Base-by-base conservation (phyloP, 2,113 vertebrate genomes). In the Galeopterus variegatus region DNA sequence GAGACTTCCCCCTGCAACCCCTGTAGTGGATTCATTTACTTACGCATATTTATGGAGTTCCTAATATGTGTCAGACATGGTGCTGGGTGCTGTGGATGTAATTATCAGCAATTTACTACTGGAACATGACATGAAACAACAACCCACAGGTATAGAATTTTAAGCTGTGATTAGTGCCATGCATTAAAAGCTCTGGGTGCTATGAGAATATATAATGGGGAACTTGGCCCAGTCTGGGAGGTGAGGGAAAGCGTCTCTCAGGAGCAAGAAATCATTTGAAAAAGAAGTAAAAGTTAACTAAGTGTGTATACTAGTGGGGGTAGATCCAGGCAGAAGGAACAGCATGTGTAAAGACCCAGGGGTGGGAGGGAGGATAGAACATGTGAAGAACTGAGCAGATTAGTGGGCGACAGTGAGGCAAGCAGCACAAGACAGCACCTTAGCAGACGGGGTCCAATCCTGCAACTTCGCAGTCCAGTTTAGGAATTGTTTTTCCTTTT, bases 251-350 rank as follows among this genome's bases (percentile, higher is more conserved):
- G 50, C 50, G 79, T 87, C 56, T 17, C 33, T 65, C 18, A 54
- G 70, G 36, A 41, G 26, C 2, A 13, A 94, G 79, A 85, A n/a
- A 26, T 60, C 50, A 97, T 19, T 33, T 50, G 65, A 19, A 73
- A 69, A 64, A 88, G n/a, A 24, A 94, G 73, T 31, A 58, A 60
- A 88, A 80, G n/a, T 45, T 73, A 52, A 67, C 21, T 18, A 50
- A 23, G 19, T 41, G n/a, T 48, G 41, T 62, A 11, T 80, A 15
- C 41, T 31, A 12, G 50, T 28, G 26, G 64, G 54, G 9, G 19
- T 31, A 11, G 12, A 31, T 75, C 50, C 41, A 77, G 54, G 50
- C 21, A 70, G 73, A 76, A 60, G 70, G 70, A 73, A 15, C 5
- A 65, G 45, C 56, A 48, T 15, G 3, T 67, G 17, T 17, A 11